phyloP scores from a whole-genome alignment of 2,888 invertebrate genomes.

The Sinhomidia bicolor region DNA sequence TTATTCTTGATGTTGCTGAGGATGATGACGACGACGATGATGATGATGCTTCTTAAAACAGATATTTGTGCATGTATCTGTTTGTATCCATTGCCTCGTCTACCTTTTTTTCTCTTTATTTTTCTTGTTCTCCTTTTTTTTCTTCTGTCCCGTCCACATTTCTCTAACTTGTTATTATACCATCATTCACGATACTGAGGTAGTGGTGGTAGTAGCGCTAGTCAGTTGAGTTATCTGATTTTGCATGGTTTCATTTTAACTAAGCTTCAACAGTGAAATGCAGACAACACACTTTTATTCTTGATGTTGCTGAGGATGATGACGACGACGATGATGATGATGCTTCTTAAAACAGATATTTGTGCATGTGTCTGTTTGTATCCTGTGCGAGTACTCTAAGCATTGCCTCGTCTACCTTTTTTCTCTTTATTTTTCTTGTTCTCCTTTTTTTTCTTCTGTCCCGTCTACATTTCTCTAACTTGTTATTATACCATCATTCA shows the following conservation, averaged over 20 bases:
- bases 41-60: constrained; percentile 13
- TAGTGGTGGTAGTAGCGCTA: no score
- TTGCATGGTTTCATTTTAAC: constrained; percentile 20
- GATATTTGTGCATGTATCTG: background rate
- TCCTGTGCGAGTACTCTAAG: no score
- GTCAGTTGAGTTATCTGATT: background rate
- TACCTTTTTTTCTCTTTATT: no score
- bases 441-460: background rate
- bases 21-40: no score
- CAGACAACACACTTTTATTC: background rate
- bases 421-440: no score
- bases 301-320: no score
- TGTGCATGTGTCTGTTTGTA: background rate
- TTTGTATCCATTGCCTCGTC: no score
- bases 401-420: no score
- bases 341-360: constrained; percentile 1
- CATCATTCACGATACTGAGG: no score
- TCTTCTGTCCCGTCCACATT: background rate
- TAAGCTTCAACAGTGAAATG: background rate
- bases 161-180: no score
- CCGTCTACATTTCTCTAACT: background rate
- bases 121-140: background rate
- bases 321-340: background rate
- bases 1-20: no score
- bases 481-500: no score